Evolutionary conservation across 2,113 vertebrate species (phyloP).

Genomic region (Pedetes capensis): DNA sequence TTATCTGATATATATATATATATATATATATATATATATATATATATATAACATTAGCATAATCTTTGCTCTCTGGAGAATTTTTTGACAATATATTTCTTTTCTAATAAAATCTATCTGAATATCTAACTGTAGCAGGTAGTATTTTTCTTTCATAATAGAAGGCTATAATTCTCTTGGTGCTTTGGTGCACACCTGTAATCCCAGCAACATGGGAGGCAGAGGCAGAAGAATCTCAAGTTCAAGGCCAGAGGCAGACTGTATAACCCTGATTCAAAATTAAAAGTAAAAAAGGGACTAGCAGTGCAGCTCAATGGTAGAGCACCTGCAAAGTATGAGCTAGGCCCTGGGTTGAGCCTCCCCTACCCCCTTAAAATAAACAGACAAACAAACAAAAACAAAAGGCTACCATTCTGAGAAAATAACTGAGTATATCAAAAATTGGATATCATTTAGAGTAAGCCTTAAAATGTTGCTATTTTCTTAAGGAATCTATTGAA

Average conservation of each 20-base stretch:
- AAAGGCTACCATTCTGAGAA: not conserved
- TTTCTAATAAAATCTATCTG: conserved; percentile 28
- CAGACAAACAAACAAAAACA: too few species aligned
- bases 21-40: too few species aligned
- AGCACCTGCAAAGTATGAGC: too few species aligned
- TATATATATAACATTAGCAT: not conserved
- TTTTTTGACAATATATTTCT: not conserved
- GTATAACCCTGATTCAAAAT: not conserved
- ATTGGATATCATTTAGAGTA: not conserved
- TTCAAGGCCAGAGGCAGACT: too few species aligned
- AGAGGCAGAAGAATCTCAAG: too few species aligned
- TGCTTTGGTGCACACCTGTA: too few species aligned
- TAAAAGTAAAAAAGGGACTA: not conserved
- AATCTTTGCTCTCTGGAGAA: not conserved
- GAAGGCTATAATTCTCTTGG: too few species aligned
- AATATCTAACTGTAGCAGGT: not conserved
- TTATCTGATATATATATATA: not conserved
- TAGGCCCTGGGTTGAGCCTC: too few species aligned
- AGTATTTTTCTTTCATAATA: not conserved
- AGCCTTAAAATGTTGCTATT: not conserved
- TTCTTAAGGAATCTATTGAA: not conserved
- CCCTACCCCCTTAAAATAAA: too few species aligned
- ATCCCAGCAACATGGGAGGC: too few species aligned
- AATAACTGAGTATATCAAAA: conserved; percentile 39
- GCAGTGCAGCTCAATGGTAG: too few species aligned